Base-by-base conservation (phyloP, 2,888 invertebrate genomes). In the Camptogramma bilineatum region DNA sequence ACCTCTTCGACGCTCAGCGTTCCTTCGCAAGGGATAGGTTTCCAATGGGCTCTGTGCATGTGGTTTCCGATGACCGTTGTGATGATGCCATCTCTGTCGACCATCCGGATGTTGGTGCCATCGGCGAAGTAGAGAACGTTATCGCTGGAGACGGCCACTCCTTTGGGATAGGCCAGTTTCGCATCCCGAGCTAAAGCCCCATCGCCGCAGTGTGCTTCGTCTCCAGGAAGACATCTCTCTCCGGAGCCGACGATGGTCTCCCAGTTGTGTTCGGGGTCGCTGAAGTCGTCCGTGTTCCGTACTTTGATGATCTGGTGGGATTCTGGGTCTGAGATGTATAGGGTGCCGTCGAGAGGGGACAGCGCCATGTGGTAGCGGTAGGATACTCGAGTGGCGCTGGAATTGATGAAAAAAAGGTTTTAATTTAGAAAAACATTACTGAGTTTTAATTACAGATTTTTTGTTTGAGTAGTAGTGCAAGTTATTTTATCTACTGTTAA, bases 341-440 rank as follows among this genome's bases (percentile, higher is more conserved):
- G 94, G 0, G 96, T 96, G 24, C 98, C 98, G 84, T 99, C 98
- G 13, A 98, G 94, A 0, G 99, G 99, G 77, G 98, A 98, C 48
- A 99, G 93, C 0, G 99, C 98, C 95, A 99, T 97, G 92, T 99
- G 98, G 87, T 99, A 99, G 61, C 98, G 96, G 88, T 99, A 99
- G 0, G 98, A 98, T 0, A 99, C 98, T 78, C 98, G 95, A 0
- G 98, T 97, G 19, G 98, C 97, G 83, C 98, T 98, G 91, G 73
- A 94, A 64, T 44, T 2, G 21, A 48, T n/a, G n/a, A 39, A 16
- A 46, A 21, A 17, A 0, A 0, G 0, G 13, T 19, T 21, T n/a
- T 24, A 21, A 52, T 39, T 42, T 10, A 17, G 7, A n/a, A n/a
- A 1, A n/a, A n/a, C 39, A 39, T n/a, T 31, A 2, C 2, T 24